Evolutionary conservation across 2,797 vertebrate genomes (phyloP), one percentile per base, ranked within the genome.

Genomic region (Gobionotothen gibberifrons): DNA sequence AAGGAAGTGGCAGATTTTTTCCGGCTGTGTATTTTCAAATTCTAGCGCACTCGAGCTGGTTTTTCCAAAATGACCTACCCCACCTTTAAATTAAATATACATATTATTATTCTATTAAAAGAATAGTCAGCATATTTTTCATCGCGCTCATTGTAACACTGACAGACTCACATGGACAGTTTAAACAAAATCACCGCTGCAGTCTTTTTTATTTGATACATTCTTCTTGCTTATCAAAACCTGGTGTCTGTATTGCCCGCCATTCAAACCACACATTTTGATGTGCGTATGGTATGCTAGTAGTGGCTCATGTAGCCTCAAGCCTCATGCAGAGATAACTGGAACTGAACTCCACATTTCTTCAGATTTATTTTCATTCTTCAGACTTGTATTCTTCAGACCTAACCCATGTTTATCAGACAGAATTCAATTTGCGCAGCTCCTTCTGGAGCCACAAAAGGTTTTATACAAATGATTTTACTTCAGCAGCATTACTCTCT

Each of bases 161-260:
- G 16, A 29, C 0, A 0, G 49, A 46, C 43, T 49, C 5, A 32
- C 1, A 9, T n/a, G 5, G 47, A 46, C 12, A 47, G 11, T 43
- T 48, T 16, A 3, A 6, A n/a, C n/a, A 15, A 36, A 43, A 32
- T 4, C 51, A 1, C 10, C 3, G 6, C 32, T 49, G 32, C 26
- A 57, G 11, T 6, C n/a, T 53, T 46, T 55, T 54, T 40, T 53
- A 60, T 47, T 55, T 22, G 14, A 29, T 4, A 1, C 16, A 16
- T 46, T 55, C 15, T 46, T 54, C n/a, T 46, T 54, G 14, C 17
- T 15, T 39, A 3, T 48, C 29, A 74, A 46, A 74, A 48, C 36
- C 15, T 48, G 17, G 22, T 52, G 15, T 52, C 56, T 57, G 39
- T 15, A 17, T 69, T 22, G 46, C 47, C 47, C 42, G 59, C 69